Evolutionary conservation across 2,888 invertebrate species (phyloP), one percentile per base, ranked within the genome.

Genomic region (Deroplatys truncata): DNA sequence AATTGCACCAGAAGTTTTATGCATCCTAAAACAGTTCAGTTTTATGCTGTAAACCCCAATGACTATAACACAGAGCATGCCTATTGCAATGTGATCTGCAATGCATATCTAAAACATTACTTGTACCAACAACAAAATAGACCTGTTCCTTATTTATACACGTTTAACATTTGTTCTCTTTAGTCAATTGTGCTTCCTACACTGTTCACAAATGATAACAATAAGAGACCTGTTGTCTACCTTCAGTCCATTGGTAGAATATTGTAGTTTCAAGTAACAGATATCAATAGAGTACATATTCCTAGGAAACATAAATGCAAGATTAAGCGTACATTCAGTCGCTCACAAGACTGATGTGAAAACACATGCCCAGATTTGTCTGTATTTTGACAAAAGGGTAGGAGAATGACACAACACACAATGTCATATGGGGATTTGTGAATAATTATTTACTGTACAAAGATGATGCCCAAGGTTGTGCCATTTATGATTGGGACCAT

Each of bases 241-340:
- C 29, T 83, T 82, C n/a, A 87, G 87, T 87, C 82, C 85, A 89
- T 89, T 91, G 90, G 91, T 90, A 90, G 90, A 90, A 91, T 90
- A 90, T 90, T 90, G 89, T 91, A 91, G 90, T 91, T 89, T 89
- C 86, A 91, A 90, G 89, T 91, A 90, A 91, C 90, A 90, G 89
- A 89, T 88, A 91, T 89, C 90, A 90, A 94, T 94, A 94, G 94
- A 94, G 93, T 93, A 94, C 94, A 93, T 93, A 93, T 92, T 92
- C 91, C 89, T 92, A 91, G 91, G 91, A 91, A 91, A 92, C 91
- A 91, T 92, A 92, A 92, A 93, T 92, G 92, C 92, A 92, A 92
- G 89, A 85, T 86, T 90, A 90, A 90, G 90, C 90, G 90, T 90
- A 90, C 89, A 90, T 89, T 86, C 90, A 89, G 86, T 88, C 90